A percentile compares a stretch with the other conserved stretches of the same genome.
phyloP scores from a whole-genome alignment of 1,140 invertebrate genomes.

The Drosophila saltans region DNA sequence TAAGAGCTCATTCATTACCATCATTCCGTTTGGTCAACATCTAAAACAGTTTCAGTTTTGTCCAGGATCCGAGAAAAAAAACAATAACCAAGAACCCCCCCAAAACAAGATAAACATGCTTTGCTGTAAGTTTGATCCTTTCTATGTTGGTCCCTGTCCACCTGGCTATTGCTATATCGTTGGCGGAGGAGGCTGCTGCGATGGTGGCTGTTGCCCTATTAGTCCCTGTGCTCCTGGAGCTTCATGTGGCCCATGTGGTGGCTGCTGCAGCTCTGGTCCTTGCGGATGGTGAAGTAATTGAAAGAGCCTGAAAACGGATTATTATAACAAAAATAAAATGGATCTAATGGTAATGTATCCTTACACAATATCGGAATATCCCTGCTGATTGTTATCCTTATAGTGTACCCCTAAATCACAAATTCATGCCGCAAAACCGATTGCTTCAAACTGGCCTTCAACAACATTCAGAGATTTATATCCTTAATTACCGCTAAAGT shows the following conservation, averaged over 20 bases:
- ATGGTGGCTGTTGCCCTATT: not conserved
- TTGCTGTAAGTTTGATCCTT: conserved; percentile 44
- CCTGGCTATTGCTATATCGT: conserved; percentile 29
- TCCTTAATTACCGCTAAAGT: conserved; percentile 18
- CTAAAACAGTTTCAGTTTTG: conserved; percentile 23
- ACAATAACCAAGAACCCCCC: not conserved
- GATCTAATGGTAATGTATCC: not conserved
- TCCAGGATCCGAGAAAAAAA: not conserved
- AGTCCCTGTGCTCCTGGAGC: too few relatives aligned
- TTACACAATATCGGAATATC: too few relatives aligned
- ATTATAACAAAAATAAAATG: too few relatives aligned
- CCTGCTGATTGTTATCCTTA: too few relatives aligned
- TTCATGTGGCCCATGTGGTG: conserved; percentile 35
- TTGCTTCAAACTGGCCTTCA: not conserved
- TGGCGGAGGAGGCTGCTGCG: not conserved
- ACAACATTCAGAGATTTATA: not conserved
- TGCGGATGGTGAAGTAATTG: conserved; percentile 30
- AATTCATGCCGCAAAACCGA: too few relatives aligned
- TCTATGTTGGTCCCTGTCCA: conserved; percentile 51
- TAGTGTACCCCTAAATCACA: too few relatives aligned
- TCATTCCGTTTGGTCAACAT: conserved; percentile 26
- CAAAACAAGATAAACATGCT: conserved; percentile 17
- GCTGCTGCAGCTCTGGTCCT: conserved; percentile 34
- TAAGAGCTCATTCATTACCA: conserved; percentile 31
- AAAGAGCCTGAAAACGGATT: not conserved